phyloP scores from a whole-genome alignment of 2,113 vertebrate genomes.

The Bambusicola thoracicus region DNA sequence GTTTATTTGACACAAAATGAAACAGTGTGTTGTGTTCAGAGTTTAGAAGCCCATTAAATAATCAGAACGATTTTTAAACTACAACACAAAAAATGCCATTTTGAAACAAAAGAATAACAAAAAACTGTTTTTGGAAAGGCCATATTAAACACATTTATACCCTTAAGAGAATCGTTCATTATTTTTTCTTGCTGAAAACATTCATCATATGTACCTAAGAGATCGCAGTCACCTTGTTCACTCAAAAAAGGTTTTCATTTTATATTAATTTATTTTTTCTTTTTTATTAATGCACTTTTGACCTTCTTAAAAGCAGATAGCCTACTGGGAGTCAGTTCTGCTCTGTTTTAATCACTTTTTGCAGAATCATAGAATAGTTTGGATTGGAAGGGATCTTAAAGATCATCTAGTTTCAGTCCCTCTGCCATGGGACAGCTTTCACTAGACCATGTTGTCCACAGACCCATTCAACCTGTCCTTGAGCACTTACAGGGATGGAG shows the following conservation, averaged over 20 bases:
- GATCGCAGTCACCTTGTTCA: background rate
- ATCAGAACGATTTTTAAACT: background rate
- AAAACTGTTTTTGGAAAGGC: background rate
- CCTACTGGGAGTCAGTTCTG: background rate
- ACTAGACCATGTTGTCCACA: too few species aligned
- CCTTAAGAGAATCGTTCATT: background rate
- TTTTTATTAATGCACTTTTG: slow-evolving; percentile 17
- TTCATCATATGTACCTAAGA: background rate
- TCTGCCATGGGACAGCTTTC: too few species aligned
- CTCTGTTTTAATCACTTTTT: background rate
- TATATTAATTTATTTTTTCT: background rate
- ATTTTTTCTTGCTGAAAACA: background rate
- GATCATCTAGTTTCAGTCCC: too few species aligned
- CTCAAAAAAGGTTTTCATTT: background rate
- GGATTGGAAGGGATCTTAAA: too few species aligned
- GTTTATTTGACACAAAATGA: background rate
- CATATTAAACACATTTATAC: background rate
- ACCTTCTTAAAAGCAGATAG: background rate
- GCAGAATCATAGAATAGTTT: too few species aligned
- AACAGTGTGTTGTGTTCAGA: background rate
- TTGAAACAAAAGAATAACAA: background rate
- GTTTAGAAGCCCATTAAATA: background rate
- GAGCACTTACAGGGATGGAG: too few species aligned
- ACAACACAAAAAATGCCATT: background rate
- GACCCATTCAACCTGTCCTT: too few species aligned